phyloP scores from a whole-genome alignment of 2,113 vertebrate genomes.

The Lethenteron camtschaticum region DNA sequence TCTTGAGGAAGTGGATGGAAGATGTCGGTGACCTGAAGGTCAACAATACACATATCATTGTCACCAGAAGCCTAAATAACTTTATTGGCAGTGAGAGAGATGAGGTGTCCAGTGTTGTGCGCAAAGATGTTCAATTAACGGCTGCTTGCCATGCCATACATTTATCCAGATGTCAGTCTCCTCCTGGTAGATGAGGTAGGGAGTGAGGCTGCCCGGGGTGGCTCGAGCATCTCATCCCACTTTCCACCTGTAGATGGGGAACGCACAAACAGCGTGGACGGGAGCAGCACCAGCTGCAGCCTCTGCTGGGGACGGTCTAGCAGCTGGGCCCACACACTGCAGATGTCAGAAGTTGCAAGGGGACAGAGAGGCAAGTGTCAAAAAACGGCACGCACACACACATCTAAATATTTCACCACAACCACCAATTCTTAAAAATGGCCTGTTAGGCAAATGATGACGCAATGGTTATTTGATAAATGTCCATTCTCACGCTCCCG shows the following conservation, averaged over 20 bases:
- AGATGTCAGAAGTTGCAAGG: neutral
- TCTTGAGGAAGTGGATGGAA: constrained; percentile 73
- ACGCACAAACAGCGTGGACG: constrained; percentile 56
- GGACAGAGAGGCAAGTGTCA: constrained; percentile 11
- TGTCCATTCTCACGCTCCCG: no score
- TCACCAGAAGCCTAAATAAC: no score
- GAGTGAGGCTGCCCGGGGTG: constrained; percentile 41
- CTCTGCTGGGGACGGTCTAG: constrained; percentile 70
- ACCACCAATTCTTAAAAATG: no score
- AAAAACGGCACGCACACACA: constrained; percentile 11
- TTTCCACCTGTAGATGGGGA: constrained; percentile 16
- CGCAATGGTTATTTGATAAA: no score
- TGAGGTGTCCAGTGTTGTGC: neutral
- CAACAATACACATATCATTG: no score
- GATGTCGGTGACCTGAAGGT: constrained; percentile 63
- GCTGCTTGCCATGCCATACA: constrained; percentile 20
- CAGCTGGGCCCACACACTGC: constrained; percentile 76
- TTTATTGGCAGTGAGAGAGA: neutral
- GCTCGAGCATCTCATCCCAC: constrained; percentile 41
- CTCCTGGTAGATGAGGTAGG: constrained; percentile 69
- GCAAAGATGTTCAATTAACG: neutral
- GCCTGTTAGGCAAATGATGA: no score
- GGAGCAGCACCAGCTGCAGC: constrained; percentile 60
- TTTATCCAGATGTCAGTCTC: constrained; percentile 87
- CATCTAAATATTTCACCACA: no score